Evolutionary conservation across 2,113 vertebrate genomes (phyloP).

Genomic region (Capricornis sumatraensis): DNA sequence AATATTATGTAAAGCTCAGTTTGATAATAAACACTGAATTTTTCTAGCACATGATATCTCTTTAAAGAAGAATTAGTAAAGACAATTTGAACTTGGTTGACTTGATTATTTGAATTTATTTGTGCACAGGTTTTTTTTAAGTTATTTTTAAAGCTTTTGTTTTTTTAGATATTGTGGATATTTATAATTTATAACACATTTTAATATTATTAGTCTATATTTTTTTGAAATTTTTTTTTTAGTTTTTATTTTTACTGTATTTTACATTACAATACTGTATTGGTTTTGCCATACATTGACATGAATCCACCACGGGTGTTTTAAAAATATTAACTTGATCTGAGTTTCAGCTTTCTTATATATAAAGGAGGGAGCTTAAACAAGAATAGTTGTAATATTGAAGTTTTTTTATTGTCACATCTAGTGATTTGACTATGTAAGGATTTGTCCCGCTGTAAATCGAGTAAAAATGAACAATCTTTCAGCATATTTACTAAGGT

Average conservation of each 20-base stretch:
- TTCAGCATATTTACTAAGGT: neutral
- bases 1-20: neutral
- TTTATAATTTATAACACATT: neutral
- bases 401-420: neutral
- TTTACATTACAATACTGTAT: no score
- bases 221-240: neutral
- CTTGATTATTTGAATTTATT: neutral
- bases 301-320: neutral
- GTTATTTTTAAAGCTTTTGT: neutral
- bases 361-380: neutral
- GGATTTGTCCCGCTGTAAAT: neutral
- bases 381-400: neutral
- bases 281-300: no score
- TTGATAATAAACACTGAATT: neutral
- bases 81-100: neutral
- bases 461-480: neutral
- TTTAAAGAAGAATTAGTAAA: neutral
- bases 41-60: neutral
- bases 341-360: neutral
- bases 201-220: neutral
- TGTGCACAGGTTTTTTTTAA: neutral
- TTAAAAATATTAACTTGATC: neutral
- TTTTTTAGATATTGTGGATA: neutral
- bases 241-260: no score
- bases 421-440: neutral